Conservation (phyloP, 2,888 invertebrate genomes). For the Tiliacea aurago region DNA sequence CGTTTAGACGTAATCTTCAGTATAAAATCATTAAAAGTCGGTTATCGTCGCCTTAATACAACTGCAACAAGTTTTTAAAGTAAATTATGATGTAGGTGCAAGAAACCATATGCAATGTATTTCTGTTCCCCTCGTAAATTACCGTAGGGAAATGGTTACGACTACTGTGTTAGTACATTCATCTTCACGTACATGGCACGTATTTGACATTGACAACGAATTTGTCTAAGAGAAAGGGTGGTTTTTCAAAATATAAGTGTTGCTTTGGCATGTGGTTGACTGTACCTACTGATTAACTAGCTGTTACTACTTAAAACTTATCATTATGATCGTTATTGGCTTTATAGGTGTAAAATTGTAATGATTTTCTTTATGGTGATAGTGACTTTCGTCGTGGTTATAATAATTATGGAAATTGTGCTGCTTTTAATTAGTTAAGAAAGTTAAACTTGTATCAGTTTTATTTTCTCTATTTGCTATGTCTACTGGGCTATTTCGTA, state of each 20-base stretch:
- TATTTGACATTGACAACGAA: slow-evolving; percentile 3
- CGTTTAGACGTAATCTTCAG: too few relatives aligned
- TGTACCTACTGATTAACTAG: slow-evolving; percentile 26
- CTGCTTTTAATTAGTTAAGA: neutral
- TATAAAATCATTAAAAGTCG: too few relatives aligned
- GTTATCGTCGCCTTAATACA: too few relatives aligned
- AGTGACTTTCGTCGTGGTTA: neutral
- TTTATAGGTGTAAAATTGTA: slow-evolving; percentile 8
- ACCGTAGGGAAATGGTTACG: slow-evolving; percentile 37
- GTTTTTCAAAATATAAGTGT: neutral
- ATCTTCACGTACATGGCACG: neutral
- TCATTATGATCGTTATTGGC: slow-evolving; percentile 25
- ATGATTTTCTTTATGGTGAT: slow-evolving; percentile 22
- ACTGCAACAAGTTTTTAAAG: slow-evolving; percentile 9
- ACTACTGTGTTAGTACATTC: slow-evolving; percentile 23
- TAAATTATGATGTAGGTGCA: slow-evolving; percentile 42
- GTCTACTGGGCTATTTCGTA: neutral
- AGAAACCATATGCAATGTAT: slow-evolving; percentile 44
- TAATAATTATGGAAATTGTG: slow-evolving; percentile 9
- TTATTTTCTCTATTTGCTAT: neutral
- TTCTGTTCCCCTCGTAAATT: slow-evolving; percentile 49
- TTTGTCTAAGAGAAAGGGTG: slow-evolving; percentile 2
- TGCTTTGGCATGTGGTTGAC: neutral
- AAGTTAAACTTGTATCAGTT: too few relatives aligned
- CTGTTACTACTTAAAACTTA: slow-evolving; percentile 23